These are phyloP conservation scores for Yponomeuta plumbellus DNA, from an alignment of 2,888 invertebrate species.

Conservation along the genomic window DNA sequence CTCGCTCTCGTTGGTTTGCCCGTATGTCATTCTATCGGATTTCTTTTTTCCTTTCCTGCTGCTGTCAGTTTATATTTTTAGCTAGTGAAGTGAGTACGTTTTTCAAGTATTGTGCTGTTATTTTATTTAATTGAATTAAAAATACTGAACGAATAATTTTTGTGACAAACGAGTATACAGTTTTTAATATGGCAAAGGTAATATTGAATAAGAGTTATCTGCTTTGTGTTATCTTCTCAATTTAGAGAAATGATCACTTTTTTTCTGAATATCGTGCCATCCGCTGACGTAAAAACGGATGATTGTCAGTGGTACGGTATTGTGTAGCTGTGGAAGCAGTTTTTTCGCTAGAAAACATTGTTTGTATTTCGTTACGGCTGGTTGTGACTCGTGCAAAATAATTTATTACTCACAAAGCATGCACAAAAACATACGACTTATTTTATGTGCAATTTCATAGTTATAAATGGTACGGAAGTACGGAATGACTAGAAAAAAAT, in stretches of 20 bases:
- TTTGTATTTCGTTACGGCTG: neutral
- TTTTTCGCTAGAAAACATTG: neutral
- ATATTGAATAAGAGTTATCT: constrained; percentile 24
- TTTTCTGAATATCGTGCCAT: constrained; percentile 44
- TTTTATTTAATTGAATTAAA: constrained; percentile 50
- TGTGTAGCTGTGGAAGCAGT: neutral
- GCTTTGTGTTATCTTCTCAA: constrained; percentile 20
- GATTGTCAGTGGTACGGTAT: constrained; percentile 11
- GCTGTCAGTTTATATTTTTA: constrained; percentile 62
- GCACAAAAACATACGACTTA: neutral
- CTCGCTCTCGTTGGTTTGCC: constrained; percentile 34
- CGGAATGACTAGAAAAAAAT: neutral
- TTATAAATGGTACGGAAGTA: neutral
- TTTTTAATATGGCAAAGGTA: constrained; percentile 63
- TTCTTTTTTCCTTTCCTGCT: constrained; percentile 40
- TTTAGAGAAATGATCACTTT: constrained; percentile 26
- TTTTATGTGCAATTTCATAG: neutral
- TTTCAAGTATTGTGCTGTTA: constrained; percentile 30
- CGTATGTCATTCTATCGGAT: constrained; percentile 57
- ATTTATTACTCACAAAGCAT: neutral
- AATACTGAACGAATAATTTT: constrained; percentile 33
- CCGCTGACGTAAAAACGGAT: constrained; percentile 43
- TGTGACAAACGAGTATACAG: constrained; percentile 26
- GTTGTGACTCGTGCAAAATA: neutral
- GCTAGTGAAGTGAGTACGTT: constrained; percentile 45